Evolutionary conservation across 2,113 vertebrate species (phyloP).

Genomic region (Hemiscyllium ocellatum): DNA sequence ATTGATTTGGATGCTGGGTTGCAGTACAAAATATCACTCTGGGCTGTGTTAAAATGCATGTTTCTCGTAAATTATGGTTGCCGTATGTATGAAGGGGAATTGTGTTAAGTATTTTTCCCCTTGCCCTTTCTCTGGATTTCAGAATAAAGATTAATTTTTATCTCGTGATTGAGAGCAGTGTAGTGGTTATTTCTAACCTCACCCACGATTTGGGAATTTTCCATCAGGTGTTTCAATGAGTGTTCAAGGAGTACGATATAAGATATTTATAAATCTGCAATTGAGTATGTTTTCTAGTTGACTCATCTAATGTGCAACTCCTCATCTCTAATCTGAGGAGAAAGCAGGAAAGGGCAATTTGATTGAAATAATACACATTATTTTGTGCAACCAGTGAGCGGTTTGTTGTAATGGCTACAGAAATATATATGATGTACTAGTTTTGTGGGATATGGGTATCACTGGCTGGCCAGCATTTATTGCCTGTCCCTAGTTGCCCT

Average conservation of each 20-base stretch:
- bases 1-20: not conserved
- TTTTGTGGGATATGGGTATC: not conserved
- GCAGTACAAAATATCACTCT: not conserved
- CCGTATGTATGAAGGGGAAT: not conserved
- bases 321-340: not conserved
- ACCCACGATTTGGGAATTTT: not conserved
- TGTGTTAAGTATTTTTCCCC: not conserved
- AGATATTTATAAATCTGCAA: not conserved
- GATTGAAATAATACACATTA: not conserved
- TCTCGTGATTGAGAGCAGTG: not conserved
- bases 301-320: too few species aligned
- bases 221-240: not conserved
- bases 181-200: not conserved
- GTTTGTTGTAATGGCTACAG: not conserved
- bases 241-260: not conserved
- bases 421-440: not conserved
- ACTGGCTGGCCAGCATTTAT: not conserved
- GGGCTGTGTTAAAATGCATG: not conserved
- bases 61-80: not conserved
- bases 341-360: not conserved
- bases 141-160: not conserved
- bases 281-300: not conserved
- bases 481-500: not conserved
- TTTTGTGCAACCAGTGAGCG: not conserved
- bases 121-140: not conserved